Conservation (phyloP, 2,113 vertebrate genomes). For the Egretta garzetta region DNA sequence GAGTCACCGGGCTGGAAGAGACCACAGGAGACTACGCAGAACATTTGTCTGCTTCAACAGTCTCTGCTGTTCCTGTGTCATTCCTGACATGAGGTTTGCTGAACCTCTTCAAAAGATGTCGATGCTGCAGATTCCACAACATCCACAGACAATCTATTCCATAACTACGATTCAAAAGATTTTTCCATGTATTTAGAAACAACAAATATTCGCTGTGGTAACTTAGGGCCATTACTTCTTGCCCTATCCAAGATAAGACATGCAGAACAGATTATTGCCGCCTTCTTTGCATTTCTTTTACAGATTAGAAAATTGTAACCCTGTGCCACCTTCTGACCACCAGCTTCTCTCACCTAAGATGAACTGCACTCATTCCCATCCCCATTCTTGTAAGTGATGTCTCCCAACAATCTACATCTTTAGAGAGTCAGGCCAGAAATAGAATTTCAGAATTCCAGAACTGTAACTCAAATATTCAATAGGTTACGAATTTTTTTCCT, state of each 20-base stretch:
- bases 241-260: background rate
- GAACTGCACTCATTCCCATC: background rate
- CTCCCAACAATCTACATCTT: background rate
- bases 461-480: background rate
- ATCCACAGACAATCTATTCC: background rate
- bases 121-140: background rate
- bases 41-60: background rate
- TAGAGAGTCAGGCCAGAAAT: background rate
- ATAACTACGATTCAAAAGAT: background rate
- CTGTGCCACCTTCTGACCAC: background rate
- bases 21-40: background rate
- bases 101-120: background rate
- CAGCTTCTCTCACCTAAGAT: background rate
- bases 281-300: background rate
- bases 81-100: rapidly evolving
- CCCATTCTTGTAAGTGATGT: background rate
- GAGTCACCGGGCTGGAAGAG: background rate
- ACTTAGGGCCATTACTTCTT: background rate
- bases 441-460: background rate
- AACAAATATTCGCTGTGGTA: background rate
- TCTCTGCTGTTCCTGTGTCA: background rate
- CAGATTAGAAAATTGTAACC: background rate
- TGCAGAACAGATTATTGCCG: background rate
- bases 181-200: background rate
- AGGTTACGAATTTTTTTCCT: background rate